Evolutionary conservation across 2,888 invertebrate species (phyloP), one percentile per base, ranked within the genome.

Genomic region (Dichetophora obliterata): DNA sequence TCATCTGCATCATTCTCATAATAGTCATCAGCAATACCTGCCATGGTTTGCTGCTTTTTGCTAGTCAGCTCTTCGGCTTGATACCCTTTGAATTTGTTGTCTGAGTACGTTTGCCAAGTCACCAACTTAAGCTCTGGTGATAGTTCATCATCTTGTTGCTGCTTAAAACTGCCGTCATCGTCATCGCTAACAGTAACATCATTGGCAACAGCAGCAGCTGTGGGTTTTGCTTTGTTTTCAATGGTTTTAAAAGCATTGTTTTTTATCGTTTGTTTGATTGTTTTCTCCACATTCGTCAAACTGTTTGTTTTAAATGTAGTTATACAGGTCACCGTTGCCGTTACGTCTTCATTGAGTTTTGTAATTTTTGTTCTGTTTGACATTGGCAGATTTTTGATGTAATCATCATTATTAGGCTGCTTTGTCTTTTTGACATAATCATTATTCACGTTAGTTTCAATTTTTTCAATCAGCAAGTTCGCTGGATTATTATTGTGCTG

Each of bases 331-430:
- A 68, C 24, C n/a, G 68, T 50, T 14, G 68, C 5, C 14, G 48
- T 68, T 14, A 68, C 22, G 14, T 68, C 68, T 68, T 68, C 68
- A 9, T 50, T 24, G 68, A 68, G 19, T 68, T 68, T 50, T 68
- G 24, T 68, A 5, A 50, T 68, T 27, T 48, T 50, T 14, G 27
- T 50, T 27, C 6, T 48, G 11, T 50, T 68, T 14, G 27, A 2
- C 48, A 24, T 24, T 4, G 59, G 16, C 48, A 50, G 22, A 11
- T 16, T 43, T 24, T 50, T 48, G 37, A 4, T 48, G 16, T 34
- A 24, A 11, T 24, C 16, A 50, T 68, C 24, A 22, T 66, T 14
- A 9, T 59, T 8, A 14, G 24, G 14, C n/a, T 59, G 27, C 6
- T 59, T 59, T 22, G 59, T 24, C 4, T 16, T 43, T 14, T 43